A percentile compares a stretch with the other conserved stretches of the same genome.
Conservation (phyloP, 1,140 invertebrate species). For the Ceratina japonica region DNA sequence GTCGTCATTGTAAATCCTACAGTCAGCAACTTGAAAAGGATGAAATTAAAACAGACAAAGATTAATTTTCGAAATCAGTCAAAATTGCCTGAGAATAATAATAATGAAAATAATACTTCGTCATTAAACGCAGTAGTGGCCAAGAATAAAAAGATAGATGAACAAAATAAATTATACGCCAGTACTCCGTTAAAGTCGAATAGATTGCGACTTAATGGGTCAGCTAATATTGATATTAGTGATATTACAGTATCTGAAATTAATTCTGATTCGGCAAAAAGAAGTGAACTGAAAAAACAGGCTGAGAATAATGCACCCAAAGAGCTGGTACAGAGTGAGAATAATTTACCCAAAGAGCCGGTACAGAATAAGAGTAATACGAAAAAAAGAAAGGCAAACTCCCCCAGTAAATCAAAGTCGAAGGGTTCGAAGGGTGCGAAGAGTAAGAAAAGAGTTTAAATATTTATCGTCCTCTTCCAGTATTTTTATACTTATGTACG, state of each 20-base stretch:
- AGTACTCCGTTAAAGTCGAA: conserved; percentile 41
- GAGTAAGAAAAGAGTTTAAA: not conserved
- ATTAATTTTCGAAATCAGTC: conserved; percentile 17
- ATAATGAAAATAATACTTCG: not conserved
- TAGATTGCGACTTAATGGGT: too few species aligned
- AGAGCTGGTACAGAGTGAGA: conserved; percentile 1
- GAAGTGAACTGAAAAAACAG: not conserved
- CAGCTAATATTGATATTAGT: conserved; percentile 2
- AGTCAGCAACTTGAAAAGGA: not conserved
- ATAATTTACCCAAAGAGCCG: not conserved
- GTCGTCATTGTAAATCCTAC: too few species aligned
- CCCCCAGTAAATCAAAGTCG: not conserved
- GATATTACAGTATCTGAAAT: conserved; percentile 27
- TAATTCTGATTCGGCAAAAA: not conserved
- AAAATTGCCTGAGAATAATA: not conserved
- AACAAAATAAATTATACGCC: not conserved
- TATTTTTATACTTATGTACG: too few species aligned
- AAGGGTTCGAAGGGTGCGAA: not conserved
- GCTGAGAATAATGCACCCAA: not conserved
- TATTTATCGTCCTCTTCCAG: not conserved
- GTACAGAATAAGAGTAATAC: not conserved
- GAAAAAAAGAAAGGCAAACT: not conserved
- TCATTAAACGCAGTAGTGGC: too few species aligned
- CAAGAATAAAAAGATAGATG: not conserved
- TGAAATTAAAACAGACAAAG: conserved; percentile 43